Percentiles rank a stretch among this genome's conserved stretches.
Conservation (phyloP, 2,797 vertebrate genomes). For the Monodelphis domestica region DNA sequence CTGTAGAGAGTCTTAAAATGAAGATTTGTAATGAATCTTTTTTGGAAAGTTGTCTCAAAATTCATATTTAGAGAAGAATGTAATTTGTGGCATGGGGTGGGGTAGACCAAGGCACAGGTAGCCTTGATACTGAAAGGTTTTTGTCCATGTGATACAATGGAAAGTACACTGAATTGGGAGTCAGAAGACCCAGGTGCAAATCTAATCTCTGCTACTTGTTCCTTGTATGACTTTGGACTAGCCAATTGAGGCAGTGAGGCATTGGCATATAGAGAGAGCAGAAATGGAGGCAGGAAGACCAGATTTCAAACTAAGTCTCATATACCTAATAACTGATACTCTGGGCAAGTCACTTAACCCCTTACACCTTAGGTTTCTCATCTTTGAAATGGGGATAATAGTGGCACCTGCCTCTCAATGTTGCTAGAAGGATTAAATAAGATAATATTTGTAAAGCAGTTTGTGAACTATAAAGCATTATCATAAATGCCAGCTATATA, state of each 20-base stretch:
- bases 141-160: not conserved
- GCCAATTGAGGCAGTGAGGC: not conserved
- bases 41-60: not conserved
- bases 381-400: not conserved
- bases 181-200: not conserved
- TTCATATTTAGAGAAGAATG: not conserved
- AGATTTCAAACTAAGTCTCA: not conserved
- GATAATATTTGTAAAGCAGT: not conserved
- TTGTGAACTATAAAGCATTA: not conserved
- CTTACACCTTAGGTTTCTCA: not conserved
- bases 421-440: not conserved
- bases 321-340: not conserved
- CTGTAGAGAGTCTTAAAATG: not conserved
- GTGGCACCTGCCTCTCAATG: too few relatives aligned
- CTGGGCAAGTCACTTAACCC: not conserved
- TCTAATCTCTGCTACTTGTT: not conserved
- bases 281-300: not conserved
- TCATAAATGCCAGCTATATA: not conserved
- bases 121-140: not conserved
- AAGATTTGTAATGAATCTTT: not conserved
- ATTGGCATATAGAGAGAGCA: not conserved
- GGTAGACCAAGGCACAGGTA: not conserved
- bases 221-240: not conserved
- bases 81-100: not conserved
- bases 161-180: not conserved